Conservation (phyloP, 2,797 vertebrate genomes). For the Mallotus villosus region DNA sequence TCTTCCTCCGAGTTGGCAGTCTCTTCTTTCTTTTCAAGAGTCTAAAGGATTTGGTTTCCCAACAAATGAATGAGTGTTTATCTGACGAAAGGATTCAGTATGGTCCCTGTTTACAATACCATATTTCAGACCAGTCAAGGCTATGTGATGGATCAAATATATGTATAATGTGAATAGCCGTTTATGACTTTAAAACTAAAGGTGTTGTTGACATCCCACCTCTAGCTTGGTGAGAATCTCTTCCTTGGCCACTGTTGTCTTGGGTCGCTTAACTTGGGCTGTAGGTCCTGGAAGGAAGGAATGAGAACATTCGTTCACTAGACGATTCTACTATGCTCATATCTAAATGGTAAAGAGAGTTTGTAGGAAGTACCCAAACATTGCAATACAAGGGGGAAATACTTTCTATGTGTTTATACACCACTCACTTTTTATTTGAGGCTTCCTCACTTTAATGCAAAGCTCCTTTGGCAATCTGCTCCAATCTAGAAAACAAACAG, state of each 20-base stretch:
- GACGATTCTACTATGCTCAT: neutral
- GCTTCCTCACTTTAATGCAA: constrained; percentile 73
- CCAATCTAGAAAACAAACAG: constrained; percentile 70
- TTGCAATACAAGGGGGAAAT: neutral
- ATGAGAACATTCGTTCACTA: neutral
- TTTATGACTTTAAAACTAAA: neutral
- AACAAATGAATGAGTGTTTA: neutral
- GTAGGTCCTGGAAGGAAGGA: constrained; percentile 21
- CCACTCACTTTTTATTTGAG: constrained; percentile 70
- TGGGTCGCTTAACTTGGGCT: constrained; percentile 48
- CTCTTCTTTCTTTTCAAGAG: constrained; percentile 73
- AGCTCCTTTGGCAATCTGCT: constrained; percentile 75
- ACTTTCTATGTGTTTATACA: neutral
- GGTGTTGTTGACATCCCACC: constrained; percentile 51
- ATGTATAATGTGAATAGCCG: too few relatives aligned
- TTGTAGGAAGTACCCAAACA: neutral
- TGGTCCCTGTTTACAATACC: neutral
- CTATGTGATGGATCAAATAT: neutral
- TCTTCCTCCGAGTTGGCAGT: constrained; percentile 75
- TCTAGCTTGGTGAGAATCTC: constrained; percentile 79
- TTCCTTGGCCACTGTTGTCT: constrained; percentile 62
- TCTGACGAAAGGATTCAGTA: neutral
- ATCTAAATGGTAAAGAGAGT: too few relatives aligned
- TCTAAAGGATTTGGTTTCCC: constrained; percentile 44
- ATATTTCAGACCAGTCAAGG: too few relatives aligned